phyloP scores from a whole-genome alignment of 2,113 vertebrate species.

The Rafetus swinhoei region DNA sequence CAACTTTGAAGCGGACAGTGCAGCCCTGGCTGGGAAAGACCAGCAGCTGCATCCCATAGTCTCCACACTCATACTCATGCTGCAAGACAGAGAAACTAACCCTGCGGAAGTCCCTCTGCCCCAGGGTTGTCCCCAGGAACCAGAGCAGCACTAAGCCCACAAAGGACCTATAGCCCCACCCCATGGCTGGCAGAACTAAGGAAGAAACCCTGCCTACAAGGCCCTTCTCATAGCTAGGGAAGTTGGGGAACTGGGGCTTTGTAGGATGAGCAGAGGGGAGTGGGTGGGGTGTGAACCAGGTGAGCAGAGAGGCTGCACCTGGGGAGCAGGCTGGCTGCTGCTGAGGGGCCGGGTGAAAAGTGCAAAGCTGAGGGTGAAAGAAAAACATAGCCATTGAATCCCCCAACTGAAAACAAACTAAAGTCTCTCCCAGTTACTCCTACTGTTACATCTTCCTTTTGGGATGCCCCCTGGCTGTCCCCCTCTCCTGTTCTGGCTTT shows the following conservation, averaged over 20 bases:
- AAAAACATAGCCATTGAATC: not conserved
- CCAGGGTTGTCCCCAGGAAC: not conserved
- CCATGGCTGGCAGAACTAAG: not conserved
- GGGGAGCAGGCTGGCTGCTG: not conserved
- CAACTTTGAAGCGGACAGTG: conserved; percentile 61
- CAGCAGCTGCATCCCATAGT: conserved; percentile 62
- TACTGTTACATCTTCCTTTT: not conserved
- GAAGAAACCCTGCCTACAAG: fast-evolving
- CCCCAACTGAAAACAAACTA: not conserved
- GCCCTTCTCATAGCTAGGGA: fast-evolving
- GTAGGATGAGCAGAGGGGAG: not conserved
- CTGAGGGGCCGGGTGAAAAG: not conserved
- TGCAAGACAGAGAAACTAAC: not conserved
- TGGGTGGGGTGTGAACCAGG: fast-evolving
- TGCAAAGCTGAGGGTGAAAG: not conserved
- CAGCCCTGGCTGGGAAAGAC: not conserved
- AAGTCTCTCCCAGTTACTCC: fast-evolving
- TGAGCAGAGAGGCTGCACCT: conserved; percentile 8
- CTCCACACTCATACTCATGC: conserved; percentile 50
- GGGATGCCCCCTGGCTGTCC: not conserved
- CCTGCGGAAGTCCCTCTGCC: fast-evolving
- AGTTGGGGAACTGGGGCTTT: not conserved
- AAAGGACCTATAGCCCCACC: not conserved
- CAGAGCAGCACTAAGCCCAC: not conserved
- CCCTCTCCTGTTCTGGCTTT: not conserved